Conservation (phyloP, 2,113 vertebrate species). For the Leucosticte australis region DNA sequence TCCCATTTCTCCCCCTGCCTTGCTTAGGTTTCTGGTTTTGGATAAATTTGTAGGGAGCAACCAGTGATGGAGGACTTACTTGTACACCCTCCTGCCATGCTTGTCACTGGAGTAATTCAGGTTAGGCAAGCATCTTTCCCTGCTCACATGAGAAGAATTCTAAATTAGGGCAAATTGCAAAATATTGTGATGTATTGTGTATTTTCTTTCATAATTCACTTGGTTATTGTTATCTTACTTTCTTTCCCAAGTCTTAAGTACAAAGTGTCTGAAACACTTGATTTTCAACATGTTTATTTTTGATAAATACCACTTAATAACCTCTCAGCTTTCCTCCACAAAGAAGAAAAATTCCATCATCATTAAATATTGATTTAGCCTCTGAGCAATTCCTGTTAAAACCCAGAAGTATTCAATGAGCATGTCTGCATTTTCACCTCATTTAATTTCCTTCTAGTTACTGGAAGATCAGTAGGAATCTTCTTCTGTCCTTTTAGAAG, state of each 20-base stretch:
- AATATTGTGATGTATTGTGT: not conserved
- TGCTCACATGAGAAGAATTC: not conserved
- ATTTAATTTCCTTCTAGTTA: not conserved
- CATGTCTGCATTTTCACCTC: not conserved
- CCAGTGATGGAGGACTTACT: not conserved
- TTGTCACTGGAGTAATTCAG: not conserved
- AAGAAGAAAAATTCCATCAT: not conserved
- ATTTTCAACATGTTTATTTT: slow-evolving; percentile 27
- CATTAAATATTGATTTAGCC: slow-evolving; percentile 46
- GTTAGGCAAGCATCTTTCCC: not conserved
- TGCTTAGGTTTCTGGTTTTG: not conserved
- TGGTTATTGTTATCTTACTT: not conserved
- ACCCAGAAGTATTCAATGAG: not conserved
- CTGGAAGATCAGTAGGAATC: not conserved
- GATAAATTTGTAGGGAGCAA: not conserved
- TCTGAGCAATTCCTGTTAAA: not conserved
- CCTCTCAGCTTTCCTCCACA: not conserved
- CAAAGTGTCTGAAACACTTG: not conserved
- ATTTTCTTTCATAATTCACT: not conserved
- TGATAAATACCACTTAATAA: slow-evolving; percentile 41
- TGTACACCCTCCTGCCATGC: not conserved
- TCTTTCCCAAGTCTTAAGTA: not conserved
- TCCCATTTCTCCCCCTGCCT: not conserved
- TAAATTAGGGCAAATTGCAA: not conserved
- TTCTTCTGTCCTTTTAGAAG: not conserved